Evolutionary conservation across 2,888 invertebrate genomes (phyloP).

Genomic region (Pterostichus niger): DNA sequence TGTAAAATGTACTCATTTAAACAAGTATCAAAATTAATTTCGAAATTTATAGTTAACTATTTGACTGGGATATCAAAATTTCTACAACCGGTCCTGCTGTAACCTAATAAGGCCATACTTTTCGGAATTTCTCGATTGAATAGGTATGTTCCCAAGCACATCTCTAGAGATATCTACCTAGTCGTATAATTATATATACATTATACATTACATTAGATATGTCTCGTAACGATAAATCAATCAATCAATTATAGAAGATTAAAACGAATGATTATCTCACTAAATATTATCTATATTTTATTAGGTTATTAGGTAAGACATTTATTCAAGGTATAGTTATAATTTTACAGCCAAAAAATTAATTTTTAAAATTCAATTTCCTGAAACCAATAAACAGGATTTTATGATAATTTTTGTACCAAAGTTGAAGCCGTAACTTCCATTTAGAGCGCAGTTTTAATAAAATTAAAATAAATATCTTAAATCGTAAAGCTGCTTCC

Average conservation of each 20-base stretch:
- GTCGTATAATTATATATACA: background rate
- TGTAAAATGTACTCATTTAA: too few relatives aligned
- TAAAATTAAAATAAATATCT: slow-evolving; percentile 59
- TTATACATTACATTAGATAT: slow-evolving; percentile 5
- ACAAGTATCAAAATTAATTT: too few relatives aligned
- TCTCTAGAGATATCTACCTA: background rate
- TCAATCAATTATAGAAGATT: too few relatives aligned
- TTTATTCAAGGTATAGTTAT: background rate
- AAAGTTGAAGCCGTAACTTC: slow-evolving; percentile 29
- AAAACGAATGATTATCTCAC: background rate
- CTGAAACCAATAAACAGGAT: slow-evolving; percentile 42
- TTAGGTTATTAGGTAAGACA: background rate
- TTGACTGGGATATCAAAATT: too few relatives aligned
- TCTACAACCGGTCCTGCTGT: too few relatives aligned
- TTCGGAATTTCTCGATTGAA: slow-evolving; percentile 16
- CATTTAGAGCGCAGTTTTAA: slow-evolving; percentile 57
- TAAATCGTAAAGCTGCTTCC: slow-evolving; percentile 32
- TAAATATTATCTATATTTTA: background rate
- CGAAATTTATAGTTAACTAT: too few relatives aligned
- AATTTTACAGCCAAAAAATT: slow-evolving; percentile 38
- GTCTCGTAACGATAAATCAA: background rate
- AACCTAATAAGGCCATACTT: background rate
- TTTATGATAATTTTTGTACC: slow-evolving; percentile 45
- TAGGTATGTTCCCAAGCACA: background rate
- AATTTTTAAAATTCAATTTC: slow-evolving; percentile 57